Evolutionary conservation across 2,113 vertebrate genomes (phyloP).

Genomic region (cattle (Bos taurus)): ARS-UCD2.0 NC_037339.1:52237001-52237500

Average conservation of each 20-base stretch:
- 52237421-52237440: background rate
- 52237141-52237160: slow-evolving; percentile 98
- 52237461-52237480: background rate
- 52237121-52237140: slow-evolving; percentile 98
- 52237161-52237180: slow-evolving; percentile 98
- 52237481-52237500: background rate
- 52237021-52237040: slow-evolving; percentile 84
- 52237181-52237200: slow-evolving; percentile 97
- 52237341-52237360: slow-evolving; percentile 82
- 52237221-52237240: slow-evolving; percentile 85
- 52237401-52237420: background rate
- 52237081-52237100: slow-evolving; percentile 98
- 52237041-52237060: slow-evolving; percentile 99
- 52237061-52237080: slow-evolving; percentile 98
- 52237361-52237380: slow-evolving; percentile 13
- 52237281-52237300: slow-evolving; percentile 92
- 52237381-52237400: background rate
- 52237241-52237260: slow-evolving; percentile 80
- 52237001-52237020: background rate
- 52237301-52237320: slow-evolving; percentile 95
- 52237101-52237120: slow-evolving; percentile 86
- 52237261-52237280: slow-evolving; percentile 92
- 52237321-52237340: slow-evolving; percentile 99
- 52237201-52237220: slow-evolving; percentile 95
- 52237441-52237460: background rate